Percentiles rank a stretch among this genome's conserved stretches.
These are phyloP conservation scores for Akabosia matsudoensis DNA, from an alignment of 1,140 invertebrate species.

Conservation along the genomic window DNA sequence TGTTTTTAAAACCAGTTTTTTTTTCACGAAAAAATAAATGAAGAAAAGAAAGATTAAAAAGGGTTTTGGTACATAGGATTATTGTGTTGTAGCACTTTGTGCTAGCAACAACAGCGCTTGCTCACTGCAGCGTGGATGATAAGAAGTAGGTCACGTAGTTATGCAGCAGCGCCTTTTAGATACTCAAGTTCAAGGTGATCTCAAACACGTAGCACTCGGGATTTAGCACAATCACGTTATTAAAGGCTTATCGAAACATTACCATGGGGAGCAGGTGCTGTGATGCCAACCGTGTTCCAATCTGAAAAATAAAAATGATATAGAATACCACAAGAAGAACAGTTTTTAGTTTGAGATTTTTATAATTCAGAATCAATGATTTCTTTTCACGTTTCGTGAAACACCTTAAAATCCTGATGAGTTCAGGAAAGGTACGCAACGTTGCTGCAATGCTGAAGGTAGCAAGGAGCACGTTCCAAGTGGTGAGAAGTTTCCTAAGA, in stretches of 20 bases:
- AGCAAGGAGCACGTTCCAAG: conserved; percentile 46
- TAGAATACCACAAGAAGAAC: not conserved
- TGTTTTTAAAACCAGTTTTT: too few species aligned
- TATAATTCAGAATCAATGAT: not conserved
- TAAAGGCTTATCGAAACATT: too few species aligned
- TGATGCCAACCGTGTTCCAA: conserved; percentile 48
- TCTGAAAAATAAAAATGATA: not conserved
- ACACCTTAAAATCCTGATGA: conserved; percentile 37
- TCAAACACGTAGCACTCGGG: not conserved
- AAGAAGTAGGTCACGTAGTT: not conserved
- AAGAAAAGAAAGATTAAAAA: too few species aligned
- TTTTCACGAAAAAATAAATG: too few species aligned
- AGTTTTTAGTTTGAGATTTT: not conserved
- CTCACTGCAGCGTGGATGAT: too few species aligned
- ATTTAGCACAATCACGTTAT: too few species aligned
- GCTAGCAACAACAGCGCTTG: too few species aligned
- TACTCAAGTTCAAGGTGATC: not conserved
- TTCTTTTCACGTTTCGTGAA: conserved; percentile 52
- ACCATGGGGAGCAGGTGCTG: conserved; percentile 56
- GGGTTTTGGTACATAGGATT: too few species aligned
- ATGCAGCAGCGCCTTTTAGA: not conserved
- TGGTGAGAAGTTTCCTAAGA: conserved; percentile 32
- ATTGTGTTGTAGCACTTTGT: too few species aligned
- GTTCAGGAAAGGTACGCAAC: conserved; percentile 43
- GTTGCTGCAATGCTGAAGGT: conserved; percentile 44